Evolutionary conservation across 2,888 invertebrate genomes (phyloP).

Genomic region (Leptopilina syphax): DNA sequence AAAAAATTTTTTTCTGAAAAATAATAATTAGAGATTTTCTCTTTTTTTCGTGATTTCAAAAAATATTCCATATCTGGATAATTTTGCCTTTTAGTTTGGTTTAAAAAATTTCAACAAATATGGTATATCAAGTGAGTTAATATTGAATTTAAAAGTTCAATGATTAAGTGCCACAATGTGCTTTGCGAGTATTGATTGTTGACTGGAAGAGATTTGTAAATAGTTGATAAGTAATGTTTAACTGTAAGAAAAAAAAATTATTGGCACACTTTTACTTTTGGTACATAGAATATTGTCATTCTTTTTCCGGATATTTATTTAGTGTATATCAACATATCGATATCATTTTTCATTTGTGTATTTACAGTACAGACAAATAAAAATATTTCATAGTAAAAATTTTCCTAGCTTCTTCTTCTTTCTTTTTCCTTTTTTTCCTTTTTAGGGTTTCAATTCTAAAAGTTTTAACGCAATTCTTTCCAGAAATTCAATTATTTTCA

Average conservation of each 20-base stretch:
- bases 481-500: no score
- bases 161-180: constrained; percentile 40
- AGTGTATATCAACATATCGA: constrained; percentile 52
- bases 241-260: constrained; percentile 41
- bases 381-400: constrained; percentile 52
- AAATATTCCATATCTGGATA: background rate
- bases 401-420: background rate
- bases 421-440: no score
- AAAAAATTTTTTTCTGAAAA: no score
- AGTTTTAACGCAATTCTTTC: no score
- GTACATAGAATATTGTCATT: constrained; percentile 37
- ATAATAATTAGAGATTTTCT: background rate
- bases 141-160: constrained; percentile 22
- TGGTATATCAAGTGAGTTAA: constrained; percentile 1
- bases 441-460: background rate
- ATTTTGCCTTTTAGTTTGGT: no score
- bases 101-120: background rate
- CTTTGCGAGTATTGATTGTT: constrained; percentile 45
- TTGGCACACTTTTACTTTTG: constrained; percentile 30
- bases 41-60: background rate
- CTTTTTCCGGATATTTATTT: constrained; percentile 56
- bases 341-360: constrained; percentile 56
- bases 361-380: constrained; percentile 57
- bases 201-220: constrained; percentile 44
- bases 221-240: constrained; percentile 37